Evolutionary conservation across 2,888 invertebrate genomes (phyloP).

Genomic region (Choreutis nemorana): DNA sequence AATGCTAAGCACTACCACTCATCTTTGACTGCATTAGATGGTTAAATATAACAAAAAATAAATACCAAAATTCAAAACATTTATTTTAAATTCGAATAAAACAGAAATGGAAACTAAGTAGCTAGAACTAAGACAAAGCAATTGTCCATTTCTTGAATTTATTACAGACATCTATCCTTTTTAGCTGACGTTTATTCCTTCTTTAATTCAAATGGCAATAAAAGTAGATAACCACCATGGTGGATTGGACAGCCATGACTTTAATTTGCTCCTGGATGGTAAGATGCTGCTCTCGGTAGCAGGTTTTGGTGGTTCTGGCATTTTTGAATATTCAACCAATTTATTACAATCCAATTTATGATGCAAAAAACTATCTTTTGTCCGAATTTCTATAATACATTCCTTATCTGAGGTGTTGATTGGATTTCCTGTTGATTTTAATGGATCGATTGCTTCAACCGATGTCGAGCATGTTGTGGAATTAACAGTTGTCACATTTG

Average conservation of each 20-base stretch:
- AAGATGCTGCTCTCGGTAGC: slow-evolving; percentile 16
- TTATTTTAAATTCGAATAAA: too few species aligned
- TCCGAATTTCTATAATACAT: slow-evolving; percentile 40
- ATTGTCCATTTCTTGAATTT: too few species aligned
- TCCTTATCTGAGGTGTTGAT: slow-evolving; percentile 27
- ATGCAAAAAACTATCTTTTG: slow-evolving; percentile 23
- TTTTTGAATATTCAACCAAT: slow-evolving; percentile 35
- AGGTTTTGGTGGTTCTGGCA: slow-evolving; percentile 30
- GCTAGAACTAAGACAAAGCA: too few species aligned
- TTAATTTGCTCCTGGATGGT: slow-evolving; percentile 33
- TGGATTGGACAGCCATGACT: slow-evolving; percentile 40
- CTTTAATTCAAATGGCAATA: slow-evolving; percentile 34
- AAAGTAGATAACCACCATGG: slow-evolving; percentile 56
- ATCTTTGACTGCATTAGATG: too few species aligned
- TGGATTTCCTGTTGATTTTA: slow-evolving; percentile 30
- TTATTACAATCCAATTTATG: slow-evolving; percentile 35
- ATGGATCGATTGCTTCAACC: slow-evolving; percentile 29
- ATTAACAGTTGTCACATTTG: slow-evolving; percentile 17
- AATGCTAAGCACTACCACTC: too few species aligned
- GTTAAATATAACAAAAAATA: too few species aligned
- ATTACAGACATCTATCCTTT: too few species aligned
- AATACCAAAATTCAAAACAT: too few species aligned
- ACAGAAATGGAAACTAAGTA: too few species aligned
- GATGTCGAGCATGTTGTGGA: slow-evolving; percentile 25
- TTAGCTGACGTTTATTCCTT: too few species aligned